Percentiles rank a stretch among this genome's conserved stretches.
Evolutionary conservation across 2,113 vertebrate genomes (phyloP).

Genomic region (Tylochromis polylepis): DNA sequence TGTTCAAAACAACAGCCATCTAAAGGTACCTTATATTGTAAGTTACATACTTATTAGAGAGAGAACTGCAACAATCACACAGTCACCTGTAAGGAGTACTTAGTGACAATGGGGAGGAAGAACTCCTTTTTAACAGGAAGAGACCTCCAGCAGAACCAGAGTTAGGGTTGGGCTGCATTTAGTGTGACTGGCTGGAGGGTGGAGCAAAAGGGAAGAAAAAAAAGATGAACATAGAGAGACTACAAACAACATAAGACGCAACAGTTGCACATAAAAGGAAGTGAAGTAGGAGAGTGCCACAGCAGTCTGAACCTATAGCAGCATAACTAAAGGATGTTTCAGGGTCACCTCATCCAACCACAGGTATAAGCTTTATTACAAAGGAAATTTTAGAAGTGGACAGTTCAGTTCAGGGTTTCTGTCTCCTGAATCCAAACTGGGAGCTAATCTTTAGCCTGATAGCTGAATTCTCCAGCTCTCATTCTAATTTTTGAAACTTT

Average conservation of each 20-base stretch:
- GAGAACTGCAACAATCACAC: background rate
- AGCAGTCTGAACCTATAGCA: background rate
- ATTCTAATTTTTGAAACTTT: background rate
- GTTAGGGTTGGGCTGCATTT: background rate
- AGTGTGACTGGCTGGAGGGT: background rate
- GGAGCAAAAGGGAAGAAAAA: background rate
- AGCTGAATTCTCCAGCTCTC: background rate
- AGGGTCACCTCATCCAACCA: background rate
- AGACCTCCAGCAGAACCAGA: background rate
- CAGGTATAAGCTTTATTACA: background rate
- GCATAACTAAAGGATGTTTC: background rate
- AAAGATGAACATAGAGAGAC: background rate
- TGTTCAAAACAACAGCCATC: background rate
- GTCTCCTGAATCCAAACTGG: background rate
- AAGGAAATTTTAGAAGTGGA: background rate
- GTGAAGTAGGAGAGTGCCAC: background rate
- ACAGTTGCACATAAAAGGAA: background rate
- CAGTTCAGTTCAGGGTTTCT: background rate
- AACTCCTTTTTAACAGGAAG: background rate
- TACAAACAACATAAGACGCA: background rate
- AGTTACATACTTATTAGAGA: background rate
- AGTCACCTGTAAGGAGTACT: background rate
- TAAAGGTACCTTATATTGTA: background rate
- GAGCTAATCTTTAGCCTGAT: background rate
- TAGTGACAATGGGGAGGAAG: background rate